phyloP scores from a whole-genome alignment of 2,113 vertebrate genomes.

The Thryonomys swinderianus region DNA sequence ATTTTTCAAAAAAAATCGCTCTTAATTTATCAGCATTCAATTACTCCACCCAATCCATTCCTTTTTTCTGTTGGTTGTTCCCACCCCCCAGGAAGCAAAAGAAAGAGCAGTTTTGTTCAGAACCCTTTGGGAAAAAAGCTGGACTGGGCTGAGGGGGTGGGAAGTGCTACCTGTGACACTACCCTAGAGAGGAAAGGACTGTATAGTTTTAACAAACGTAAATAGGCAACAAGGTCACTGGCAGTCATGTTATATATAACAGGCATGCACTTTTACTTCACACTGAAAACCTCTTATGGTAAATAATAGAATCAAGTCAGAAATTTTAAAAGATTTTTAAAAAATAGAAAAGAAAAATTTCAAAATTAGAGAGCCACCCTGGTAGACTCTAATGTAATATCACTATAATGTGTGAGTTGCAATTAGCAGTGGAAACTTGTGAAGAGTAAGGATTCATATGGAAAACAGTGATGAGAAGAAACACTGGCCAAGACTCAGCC shows the following conservation, averaged over 20 bases:
- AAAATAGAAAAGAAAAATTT: slow-evolving; percentile 75
- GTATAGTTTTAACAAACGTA: not conserved
- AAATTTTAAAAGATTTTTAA: slow-evolving; percentile 79
- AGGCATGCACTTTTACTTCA: slow-evolving; percentile 56
- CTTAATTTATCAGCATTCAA: not conserved
- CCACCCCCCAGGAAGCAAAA: not conserved
- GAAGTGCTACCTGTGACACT: not conserved
- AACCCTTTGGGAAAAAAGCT: not conserved
- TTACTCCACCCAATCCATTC: not conserved
- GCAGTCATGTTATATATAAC: not conserved
- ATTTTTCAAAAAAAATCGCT: slow-evolving; percentile 18
- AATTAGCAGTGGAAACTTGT: slow-evolving; percentile 62
- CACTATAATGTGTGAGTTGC: not conserved
- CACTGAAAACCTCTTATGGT: slow-evolving; percentile 61
- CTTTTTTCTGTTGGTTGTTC: not conserved
- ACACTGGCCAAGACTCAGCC: not conserved
- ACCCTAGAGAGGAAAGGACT: not conserved
- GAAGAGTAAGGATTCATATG: slow-evolving; percentile 61
- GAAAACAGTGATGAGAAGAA: not conserved
- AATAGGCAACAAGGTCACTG: slow-evolving; percentile 33
- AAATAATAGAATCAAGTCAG: slow-evolving; percentile 75
- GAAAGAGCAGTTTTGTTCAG: not conserved
- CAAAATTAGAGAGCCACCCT: slow-evolving; percentile 45
- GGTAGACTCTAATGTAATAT: slow-evolving; percentile 41
- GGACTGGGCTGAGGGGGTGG: not conserved